Percentiles rank a stretch among this genome's conserved stretches.
Evolutionary conservation across 1,140 invertebrate genomes (phyloP).

Genomic region (Panagrolaimus sp.): DNA sequence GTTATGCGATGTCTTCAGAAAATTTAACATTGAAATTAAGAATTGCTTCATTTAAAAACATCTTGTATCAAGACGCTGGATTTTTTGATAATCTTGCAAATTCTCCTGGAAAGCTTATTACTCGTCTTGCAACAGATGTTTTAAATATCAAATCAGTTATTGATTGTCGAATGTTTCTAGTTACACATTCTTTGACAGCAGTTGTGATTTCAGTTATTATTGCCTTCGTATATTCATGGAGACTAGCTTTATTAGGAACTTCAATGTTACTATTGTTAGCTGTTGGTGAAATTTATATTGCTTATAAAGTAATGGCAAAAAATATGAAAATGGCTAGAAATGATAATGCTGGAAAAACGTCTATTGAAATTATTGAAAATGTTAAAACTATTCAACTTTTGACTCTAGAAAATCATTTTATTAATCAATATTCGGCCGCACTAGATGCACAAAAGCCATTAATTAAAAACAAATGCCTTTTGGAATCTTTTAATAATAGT

Average conservation of each 20-base stretch:
- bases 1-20: constrained; percentile 29
- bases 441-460: not conserved
- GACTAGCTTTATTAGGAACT: constrained; percentile 48
- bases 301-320: not conserved
- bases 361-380: constrained; percentile 41
- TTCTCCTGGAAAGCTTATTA: constrained; percentile 60
- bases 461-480: not conserved
- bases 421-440: constrained; percentile 12
- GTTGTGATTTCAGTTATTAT: constrained; percentile 54
- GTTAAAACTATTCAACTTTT: constrained; percentile 38
- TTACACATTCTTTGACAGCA: constrained; percentile 58
- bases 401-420: constrained; percentile 27
- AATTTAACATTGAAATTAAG: constrained; percentile 31
- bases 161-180: constrained; percentile 32
- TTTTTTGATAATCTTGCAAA: constrained; percentile 62
- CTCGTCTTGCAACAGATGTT: constrained; percentile 61
- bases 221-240: constrained; percentile 58
- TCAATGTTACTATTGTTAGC: constrained; percentile 60
- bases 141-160: constrained; percentile 61
- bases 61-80: constrained; percentile 61
- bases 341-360: constrained; percentile 25
- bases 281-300: constrained; percentile 2
- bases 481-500: constrained; percentile 17
- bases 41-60: constrained; percentile 57
- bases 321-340: not conserved